Base-by-base conservation (phyloP, 2,888 invertebrate genomes). In the Pilophorus perplexus region DNA sequence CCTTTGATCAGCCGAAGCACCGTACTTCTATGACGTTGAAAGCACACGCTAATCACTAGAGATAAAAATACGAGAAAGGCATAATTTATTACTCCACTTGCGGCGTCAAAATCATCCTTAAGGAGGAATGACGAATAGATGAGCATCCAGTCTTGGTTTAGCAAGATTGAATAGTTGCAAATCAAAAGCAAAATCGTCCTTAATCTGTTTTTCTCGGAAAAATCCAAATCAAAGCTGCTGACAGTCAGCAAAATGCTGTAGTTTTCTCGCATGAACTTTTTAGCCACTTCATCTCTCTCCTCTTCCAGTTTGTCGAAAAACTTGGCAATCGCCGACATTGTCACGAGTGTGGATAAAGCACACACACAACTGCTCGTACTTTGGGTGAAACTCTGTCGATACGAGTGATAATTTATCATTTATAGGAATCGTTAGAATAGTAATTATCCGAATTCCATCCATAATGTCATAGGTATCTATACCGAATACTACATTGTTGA, bases 91-190 rank as follows among this genome's bases (percentile, higher is more conserved):
- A 8, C 42, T 23, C 59, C 59, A 20, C 42, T 42, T 2, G 23
- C 59, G 5, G 25, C 10, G 16, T 59, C 59, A 27, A 59, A 59
- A 16, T 59, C 59, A 18, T 59, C 14, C 14, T 16, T 59, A 6
- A 59, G 27, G 27, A 59, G 16, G 10, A 42, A 42, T 8, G 42
- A 20, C 2, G 59, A 22, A 14, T 38, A 38, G 2, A 42, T 2
- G n/a, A 59, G 25, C 14, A 42, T 25, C 16, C 38, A 25, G 42
- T 23, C 18, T 14, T 27, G 27, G 6, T 20, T 25, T 2, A 18
- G 14, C 14, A 59, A 16, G 12, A 59, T 23, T 6, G 12, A 12
- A 27, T 59, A 59, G 25, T 42, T 27, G 59, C 23, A 59, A 1
- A 42, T 1, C 27, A 33, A 40, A 0, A 42, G 23, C 5, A 59